Conservation (phyloP, 2,888 invertebrate genomes). For the Elmis aenea region DNA sequence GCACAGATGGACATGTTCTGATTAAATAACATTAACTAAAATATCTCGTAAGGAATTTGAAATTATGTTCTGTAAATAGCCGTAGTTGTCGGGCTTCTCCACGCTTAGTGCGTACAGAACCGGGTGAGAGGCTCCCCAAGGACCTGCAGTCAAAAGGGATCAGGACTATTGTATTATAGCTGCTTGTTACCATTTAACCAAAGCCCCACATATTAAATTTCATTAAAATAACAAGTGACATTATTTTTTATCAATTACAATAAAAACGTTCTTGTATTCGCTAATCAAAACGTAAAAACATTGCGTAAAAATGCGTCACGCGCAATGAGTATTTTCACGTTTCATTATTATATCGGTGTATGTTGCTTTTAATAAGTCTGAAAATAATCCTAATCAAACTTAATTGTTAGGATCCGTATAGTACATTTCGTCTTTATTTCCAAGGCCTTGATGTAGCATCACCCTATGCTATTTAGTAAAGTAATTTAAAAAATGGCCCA, state of each 20-base stretch:
- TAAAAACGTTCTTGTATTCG: neutral
- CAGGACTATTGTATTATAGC: slow-evolving; percentile 36
- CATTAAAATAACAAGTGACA: too few species aligned
- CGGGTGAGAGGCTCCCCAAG: slow-evolving; percentile 31
- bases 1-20: too few species aligned
- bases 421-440: too few species aligned
- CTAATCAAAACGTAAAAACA: too few species aligned
- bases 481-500: slow-evolving; percentile 21
- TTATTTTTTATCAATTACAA: too few species aligned
- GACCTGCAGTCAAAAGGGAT: slow-evolving; percentile 36
- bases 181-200: slow-evolving; percentile 23
- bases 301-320: too few species aligned
- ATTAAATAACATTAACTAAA: too few species aligned
- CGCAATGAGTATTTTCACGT: too few species aligned
- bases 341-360: too few species aligned
- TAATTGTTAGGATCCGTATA: too few species aligned
- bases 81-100: slow-evolving; percentile 34
- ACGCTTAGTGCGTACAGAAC: slow-evolving; percentile 39
- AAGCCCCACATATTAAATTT: slow-evolving; percentile 8
- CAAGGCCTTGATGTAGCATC: slow-evolving; percentile 12
- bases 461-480: slow-evolving; percentile 14
- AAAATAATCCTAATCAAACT: too few species aligned
- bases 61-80: slow-evolving; percentile 31
- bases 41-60: slow-evolving; percentile 20
- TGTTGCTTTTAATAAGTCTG: too few species aligned